Conservation (phyloP, 2,797 vertebrate genomes). For the Chelon labrosus region DNA sequence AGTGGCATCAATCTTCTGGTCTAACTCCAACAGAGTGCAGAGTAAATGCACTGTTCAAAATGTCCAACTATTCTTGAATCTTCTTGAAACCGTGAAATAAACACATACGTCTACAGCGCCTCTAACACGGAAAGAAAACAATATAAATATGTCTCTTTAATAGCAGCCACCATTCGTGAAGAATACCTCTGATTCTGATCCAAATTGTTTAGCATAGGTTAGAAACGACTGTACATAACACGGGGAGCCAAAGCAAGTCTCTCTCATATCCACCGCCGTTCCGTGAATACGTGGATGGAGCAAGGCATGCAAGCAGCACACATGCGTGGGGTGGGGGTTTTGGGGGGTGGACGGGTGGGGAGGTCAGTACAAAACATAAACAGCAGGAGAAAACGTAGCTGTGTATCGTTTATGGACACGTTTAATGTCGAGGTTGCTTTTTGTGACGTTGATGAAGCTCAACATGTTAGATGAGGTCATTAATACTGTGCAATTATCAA, state of each 20-base stretch:
- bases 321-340: not conserved
- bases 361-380: conserved; percentile 36
- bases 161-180: conserved; percentile 59
- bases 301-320: conserved; percentile 1
- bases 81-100: conserved; percentile 33
- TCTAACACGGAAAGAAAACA: conserved; percentile 37
- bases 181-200: conserved; percentile 45
- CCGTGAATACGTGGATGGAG: conserved; percentile 4
- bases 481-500: conserved; percentile 84
- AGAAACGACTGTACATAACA: conserved; percentile 16
- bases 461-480: conserved; percentile 82
- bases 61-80: not conserved
- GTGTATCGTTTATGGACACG: conserved; percentile 69
- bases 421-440: conserved; percentile 81
- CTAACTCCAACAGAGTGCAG: too few relatives aligned
- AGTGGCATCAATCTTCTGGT: too few relatives aligned
- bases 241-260: conserved; percentile 38
- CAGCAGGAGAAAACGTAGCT: conserved; percentile 51
- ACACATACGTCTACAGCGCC: conserved; percentile 23
- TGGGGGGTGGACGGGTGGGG: too few relatives aligned
- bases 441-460: conserved; percentile 78
- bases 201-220: conserved; percentile 28
- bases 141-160: conserved; percentile 61
- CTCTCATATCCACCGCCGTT: conserved; percentile 48
- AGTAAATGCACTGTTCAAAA: not conserved